These are phyloP conservation scores for Bedellia somnulentella DNA, from an alignment of 2,888 invertebrate species.

Conservation along the genomic window DNA sequence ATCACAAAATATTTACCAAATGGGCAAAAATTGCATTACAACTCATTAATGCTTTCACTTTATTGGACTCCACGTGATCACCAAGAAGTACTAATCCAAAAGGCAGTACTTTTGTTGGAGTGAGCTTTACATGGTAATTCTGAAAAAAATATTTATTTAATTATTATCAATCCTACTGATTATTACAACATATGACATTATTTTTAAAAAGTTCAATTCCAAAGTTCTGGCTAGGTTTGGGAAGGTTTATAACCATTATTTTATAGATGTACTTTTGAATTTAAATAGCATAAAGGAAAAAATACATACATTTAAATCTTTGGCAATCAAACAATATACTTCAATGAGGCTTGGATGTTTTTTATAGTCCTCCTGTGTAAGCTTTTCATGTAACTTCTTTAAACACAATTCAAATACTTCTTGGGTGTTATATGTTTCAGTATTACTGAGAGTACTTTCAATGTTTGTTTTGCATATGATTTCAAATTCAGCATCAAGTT, in stretches of 20 bases:
- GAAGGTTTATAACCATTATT: no score
- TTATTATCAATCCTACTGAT: conserved; percentile 1
- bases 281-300: no score
- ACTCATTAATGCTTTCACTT: conserved; percentile 30
- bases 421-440: conserved; percentile 21
- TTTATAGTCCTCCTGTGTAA: conserved; percentile 28
- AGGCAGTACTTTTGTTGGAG: conserved; percentile 26
- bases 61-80: conserved; percentile 28
- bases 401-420: conserved; percentile 31
- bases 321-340: conserved; percentile 25
- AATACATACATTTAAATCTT: conserved; percentile 22
- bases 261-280: no score
- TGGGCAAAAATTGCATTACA: conserved; percentile 23
- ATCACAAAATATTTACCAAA: conserved; percentile 23
- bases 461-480: conserved; percentile 19
- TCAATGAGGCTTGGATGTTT: conserved; percentile 34
- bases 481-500: conserved; percentile 23
- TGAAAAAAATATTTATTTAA: conserved; percentile 16
- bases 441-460: conserved; percentile 17
- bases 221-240: no score
- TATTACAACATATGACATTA: no score
- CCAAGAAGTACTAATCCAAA: conserved; percentile 31
- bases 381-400: conserved; percentile 25
- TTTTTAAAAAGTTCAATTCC: no score
- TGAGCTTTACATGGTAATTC: conserved; percentile 23